Evolutionary conservation across 2,888 invertebrate genomes (phyloP), one percentile per base, ranked within the genome.

Genomic region (Pterostichus madidus): DNA sequence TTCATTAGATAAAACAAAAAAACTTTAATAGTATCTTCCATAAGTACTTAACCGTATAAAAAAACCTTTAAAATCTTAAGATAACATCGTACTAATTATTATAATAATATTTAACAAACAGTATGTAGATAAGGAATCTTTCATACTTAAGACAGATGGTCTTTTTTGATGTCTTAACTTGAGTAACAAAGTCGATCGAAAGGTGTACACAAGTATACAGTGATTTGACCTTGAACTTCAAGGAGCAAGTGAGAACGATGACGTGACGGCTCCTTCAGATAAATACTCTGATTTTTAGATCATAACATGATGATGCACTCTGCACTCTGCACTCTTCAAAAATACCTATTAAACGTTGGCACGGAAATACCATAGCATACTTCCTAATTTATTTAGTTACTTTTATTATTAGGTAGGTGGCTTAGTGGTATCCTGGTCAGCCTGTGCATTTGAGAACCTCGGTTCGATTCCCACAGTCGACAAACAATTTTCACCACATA

Each of bases 51-150:
- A 31, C 49, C 49, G 32, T 32, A 52, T 13, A 75, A 75, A 52
- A n/a, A 71, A 75, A 17, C 24, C 52, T 75, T 71, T 8, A 13
- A 44, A 71, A 44, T 46, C 13, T 39, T 13, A 32, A 75, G 81
- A 81, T 81, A 81, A n/a, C 46, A 81, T 81, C 81, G 31, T 56
- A 81, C 81, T 81, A 81, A 81, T 81, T 81, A 81, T 81, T 81
- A 81, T 81, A 81, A 81, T 81, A 81, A 81, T 81, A 81, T 81
- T 81, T 81, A 81, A 81, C 81, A 81, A 81, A 81, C 61, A 81
- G 59, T 75, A 39, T 75, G 39, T 73, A 80, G 81, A 81, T 81
- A 81, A 75, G 75, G 10, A 59, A 81, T 81, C 81, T 81, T 75
- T 75, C 44, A 59, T 81, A 75, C 59, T 61, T 81, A 81, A 81